Conservation (phyloP, 1,140 invertebrate species). For the Camponotus pennsylvanicus region DNA sequence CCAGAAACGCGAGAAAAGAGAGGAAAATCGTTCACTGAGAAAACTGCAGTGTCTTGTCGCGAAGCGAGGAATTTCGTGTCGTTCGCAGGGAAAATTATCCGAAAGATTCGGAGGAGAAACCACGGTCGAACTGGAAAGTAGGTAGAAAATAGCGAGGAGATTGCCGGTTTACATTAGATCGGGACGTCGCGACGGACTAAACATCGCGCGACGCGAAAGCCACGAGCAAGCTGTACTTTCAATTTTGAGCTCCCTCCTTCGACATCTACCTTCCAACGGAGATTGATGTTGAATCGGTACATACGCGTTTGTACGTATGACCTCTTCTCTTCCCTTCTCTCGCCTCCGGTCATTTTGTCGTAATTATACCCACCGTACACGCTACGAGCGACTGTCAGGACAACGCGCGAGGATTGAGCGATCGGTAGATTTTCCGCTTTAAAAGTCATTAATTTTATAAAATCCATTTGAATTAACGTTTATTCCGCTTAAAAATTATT, state of each 20-base stretch:
- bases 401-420: background rate
- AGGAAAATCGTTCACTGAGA: background rate
- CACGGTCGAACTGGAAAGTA: conserved; percentile 22
- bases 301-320: conserved; percentile 3
- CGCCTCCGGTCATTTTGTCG: conserved; percentile 1
- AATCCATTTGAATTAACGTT: background rate
- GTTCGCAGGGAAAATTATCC: background rate
- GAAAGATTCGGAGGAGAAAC: background rate
- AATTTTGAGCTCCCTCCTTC: conserved; percentile 58
- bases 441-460: background rate
- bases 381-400: background rate
- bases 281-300: conserved; percentile 29
- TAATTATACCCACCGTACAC: conserved; percentile 4
- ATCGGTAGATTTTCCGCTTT: background rate
- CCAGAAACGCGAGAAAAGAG: background rate
- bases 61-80: background rate
- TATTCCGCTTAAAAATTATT: background rate
- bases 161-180: conserved; percentile 46
- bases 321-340: conserved; percentile 26
- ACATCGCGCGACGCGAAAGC: conserved; percentile 38
- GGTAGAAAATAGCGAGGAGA: background rate
- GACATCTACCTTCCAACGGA: conserved; percentile 38
- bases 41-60: background rate
- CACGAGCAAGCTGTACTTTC: conserved; percentile 45
- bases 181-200: conserved; percentile 30